Conservation (phyloP, 2,797 vertebrate genomes). For the Myotis planiceps region DNA sequence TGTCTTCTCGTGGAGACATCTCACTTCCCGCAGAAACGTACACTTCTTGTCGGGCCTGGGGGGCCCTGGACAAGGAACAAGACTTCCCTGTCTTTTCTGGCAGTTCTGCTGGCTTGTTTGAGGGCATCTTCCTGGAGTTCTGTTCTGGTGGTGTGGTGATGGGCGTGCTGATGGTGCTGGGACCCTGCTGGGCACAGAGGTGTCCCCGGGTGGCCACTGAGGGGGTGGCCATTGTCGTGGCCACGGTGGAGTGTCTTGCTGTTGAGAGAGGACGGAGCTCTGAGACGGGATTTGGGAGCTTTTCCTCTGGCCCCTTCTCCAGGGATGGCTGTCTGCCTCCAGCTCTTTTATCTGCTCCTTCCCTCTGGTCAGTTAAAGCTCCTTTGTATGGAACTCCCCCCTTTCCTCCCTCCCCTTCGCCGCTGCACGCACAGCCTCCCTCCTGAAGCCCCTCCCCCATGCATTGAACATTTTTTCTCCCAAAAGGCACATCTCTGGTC, state of each 20-base stretch:
- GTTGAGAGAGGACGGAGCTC: not conserved
- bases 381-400: too few species aligned
- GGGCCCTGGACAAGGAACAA: too few species aligned
- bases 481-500: not conserved
- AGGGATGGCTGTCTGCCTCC: not conserved
- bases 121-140: not conserved
- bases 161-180: not conserved
- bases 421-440: rapidly evolving
- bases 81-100: not conserved
- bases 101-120: not conserved
- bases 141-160: not conserved
- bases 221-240: not conserved
- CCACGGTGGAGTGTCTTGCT: not conserved
- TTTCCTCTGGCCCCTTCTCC: not conserved
- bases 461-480: not conserved
- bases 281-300: not conserved
- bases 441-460: not conserved
- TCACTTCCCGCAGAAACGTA: not conserved
- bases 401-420: not conserved
- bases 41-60: not conserved
- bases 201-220: too few species aligned
- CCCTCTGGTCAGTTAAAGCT: not conserved
- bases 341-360: not conserved
- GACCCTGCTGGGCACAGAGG: not conserved
- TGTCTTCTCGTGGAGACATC: not conserved